Percentiles rank a stretch among this genome's conserved stretches.
Conservation (phyloP, 2,113 vertebrate species). For the Turnix velox region DNA sequence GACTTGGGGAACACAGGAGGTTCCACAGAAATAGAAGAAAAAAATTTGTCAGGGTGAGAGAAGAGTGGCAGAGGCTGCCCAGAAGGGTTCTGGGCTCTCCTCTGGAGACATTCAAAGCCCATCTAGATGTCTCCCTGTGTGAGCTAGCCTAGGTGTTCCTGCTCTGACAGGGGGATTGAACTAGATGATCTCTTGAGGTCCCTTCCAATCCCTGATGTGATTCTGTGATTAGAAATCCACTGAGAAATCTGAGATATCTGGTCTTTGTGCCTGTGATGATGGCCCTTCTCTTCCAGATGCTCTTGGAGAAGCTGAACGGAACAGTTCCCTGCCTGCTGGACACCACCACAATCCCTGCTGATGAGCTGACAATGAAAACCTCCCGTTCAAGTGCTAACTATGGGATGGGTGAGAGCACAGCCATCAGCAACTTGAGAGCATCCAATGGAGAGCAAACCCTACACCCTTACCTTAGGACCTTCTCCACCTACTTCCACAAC, state of each 20-base stretch:
- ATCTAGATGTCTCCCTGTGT: too few relatives aligned
- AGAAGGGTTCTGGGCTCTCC: too few relatives aligned
- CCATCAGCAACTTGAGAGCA: conserved; percentile 69
- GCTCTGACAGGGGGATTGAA: too few relatives aligned
- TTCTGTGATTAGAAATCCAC: not conserved
- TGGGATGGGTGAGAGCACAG: conserved; percentile 79
- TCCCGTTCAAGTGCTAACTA: conserved; percentile 85
- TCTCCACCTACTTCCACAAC: conserved; percentile 90
- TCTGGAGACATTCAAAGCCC: too few relatives aligned
- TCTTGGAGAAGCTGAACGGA: conserved; percentile 95
- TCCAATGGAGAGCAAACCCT: conserved; percentile 84
- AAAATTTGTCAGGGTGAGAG: too few relatives aligned
- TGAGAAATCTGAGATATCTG: too few relatives aligned
- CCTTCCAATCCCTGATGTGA: too few relatives aligned
- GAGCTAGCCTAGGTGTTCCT: too few relatives aligned
- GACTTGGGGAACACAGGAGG: too few relatives aligned
- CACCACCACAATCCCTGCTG: conserved; percentile 92
- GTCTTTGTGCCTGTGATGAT: not conserved
- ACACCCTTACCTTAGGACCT: conserved; percentile 93
- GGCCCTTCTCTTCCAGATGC: conserved; percentile 78
- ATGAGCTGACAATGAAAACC: conserved; percentile 88
- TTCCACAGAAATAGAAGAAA: too few relatives aligned
- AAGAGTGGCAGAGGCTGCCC: too few relatives aligned
- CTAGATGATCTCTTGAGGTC: too few relatives aligned
- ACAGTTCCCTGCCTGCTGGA: conserved; percentile 94